Evolutionary conservation across 2,113 vertebrate genomes (phyloP), one percentile per base, ranked within the genome.

Genomic region (Menidia beryllina): DNA sequence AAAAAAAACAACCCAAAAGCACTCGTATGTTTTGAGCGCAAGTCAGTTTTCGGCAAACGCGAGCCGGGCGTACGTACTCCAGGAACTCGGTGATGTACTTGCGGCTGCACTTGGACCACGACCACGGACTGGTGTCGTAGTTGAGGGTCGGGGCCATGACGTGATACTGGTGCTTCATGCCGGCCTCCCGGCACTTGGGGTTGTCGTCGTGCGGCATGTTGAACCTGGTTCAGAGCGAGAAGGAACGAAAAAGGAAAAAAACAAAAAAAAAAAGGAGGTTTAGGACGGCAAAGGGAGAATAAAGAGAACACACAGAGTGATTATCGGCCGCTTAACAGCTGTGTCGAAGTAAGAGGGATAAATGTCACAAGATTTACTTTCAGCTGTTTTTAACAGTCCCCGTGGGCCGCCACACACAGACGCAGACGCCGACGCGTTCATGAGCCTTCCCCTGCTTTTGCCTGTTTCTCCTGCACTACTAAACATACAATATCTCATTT

Each of bases 71-170:
- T 72, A 97, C 96, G 85, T 93, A 98, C 97, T 98, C 97, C 26
- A 99, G 93, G 87, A 99, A 99, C 82, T 98, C 96, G 0, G 97
- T 98, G 86, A 99, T 97, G 65, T 98, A 97, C 86, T 98, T 99
- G 90, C 96, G 96, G 87, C 97, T 99, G 88, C 97, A 99, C 82
- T 96, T 96, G 86, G 97, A 99, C 97, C 97, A 99, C 27, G 96
- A 96, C 97, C 97, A 99, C 47, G 97, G 97, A 77, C 91, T 97
- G 47, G 96, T 97, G 79, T 98, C 94, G 14, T 98, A 97, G 92
- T 97, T 98, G 87, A 99, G 95, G 54, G 95, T 96, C 27, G 97
- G 96, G 54, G 97, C 96, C 97, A 99, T 99, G 55, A 99, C 97
- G 50, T 98, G 96, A 76, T 95, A 98, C 48, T 98, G 96, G 82